Conservation (phyloP, 2,888 invertebrate species). For the Trimorus sp. region DNA sequence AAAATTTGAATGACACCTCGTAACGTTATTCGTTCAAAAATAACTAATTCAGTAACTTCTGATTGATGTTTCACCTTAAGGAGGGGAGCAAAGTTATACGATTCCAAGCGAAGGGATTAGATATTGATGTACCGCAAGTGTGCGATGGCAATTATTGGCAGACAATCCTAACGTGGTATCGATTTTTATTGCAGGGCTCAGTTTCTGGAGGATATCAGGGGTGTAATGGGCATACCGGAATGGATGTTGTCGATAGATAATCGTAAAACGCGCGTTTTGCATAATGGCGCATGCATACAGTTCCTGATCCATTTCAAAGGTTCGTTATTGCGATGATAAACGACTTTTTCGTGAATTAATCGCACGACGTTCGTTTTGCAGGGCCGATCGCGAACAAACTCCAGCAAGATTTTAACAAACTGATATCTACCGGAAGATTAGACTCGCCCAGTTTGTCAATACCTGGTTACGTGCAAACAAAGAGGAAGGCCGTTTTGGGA, state of each 20-base stretch:
- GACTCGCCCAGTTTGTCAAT: constrained; percentile 89
- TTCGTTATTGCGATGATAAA: constrained; percentile 54
- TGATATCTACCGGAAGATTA: constrained; percentile 89
- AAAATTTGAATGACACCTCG: too few species aligned
- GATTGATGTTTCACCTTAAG: too few species aligned
- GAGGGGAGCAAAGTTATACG: too few species aligned
- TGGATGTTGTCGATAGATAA: constrained; percentile 95
- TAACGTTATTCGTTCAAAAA: too few species aligned
- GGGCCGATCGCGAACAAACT: constrained; percentile 90
- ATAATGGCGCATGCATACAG: constrained; percentile 91
- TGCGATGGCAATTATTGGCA: too few species aligned
- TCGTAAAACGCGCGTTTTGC: constrained; percentile 89
- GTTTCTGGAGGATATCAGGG: constrained; percentile 91
- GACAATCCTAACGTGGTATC: too few species aligned
- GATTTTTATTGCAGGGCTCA: constrained; percentile 85
- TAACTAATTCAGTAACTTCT: too few species aligned
- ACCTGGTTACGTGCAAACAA: constrained; percentile 88
- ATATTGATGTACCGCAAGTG: too few species aligned
- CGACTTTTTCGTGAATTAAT: too few species aligned
- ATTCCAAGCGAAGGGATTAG: too few species aligned
- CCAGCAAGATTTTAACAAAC: constrained; percentile 90
- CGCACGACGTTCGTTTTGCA: constrained; percentile 66
- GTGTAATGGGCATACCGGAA: constrained; percentile 92
- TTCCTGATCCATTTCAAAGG: constrained; percentile 93
- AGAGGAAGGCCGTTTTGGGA: constrained; percentile 87